Evolutionary conservation across 2,113 vertebrate species (phyloP).

Genomic region (Leptodactylus fuscus): DNA sequence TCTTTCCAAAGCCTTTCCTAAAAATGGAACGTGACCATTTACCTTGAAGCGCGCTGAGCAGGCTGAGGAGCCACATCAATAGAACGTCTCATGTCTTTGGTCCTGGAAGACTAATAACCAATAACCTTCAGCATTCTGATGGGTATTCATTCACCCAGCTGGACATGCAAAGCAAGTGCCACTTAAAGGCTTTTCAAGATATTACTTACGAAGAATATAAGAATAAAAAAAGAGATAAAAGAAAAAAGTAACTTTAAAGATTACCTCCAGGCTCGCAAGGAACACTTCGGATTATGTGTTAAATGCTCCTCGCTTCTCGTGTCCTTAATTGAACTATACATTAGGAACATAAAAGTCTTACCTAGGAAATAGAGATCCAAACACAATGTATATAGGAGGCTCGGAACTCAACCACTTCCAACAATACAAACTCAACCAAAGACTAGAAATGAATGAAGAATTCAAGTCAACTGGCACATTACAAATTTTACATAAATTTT

Average conservation of each 20-base stretch:
- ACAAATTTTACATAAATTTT: too few species aligned
- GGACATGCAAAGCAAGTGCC: not conserved
- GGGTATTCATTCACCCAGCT: not conserved
- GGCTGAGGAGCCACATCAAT: not conserved
- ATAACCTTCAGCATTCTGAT: not conserved
- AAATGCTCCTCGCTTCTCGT: not conserved
- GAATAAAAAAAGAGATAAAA: not conserved
- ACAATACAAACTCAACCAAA: too few species aligned
- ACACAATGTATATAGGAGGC: not conserved
- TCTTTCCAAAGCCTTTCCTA: too few species aligned
- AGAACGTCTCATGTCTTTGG: not conserved
- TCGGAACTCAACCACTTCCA: not conserved
- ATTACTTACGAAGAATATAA: not conserved
- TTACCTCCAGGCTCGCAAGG: not conserved
- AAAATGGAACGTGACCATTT: too few species aligned
- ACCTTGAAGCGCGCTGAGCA: too few species aligned
- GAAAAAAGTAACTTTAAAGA: not conserved
- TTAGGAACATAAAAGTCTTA: not conserved
- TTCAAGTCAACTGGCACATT: too few species aligned
- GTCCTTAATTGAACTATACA: not conserved
- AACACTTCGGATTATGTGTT: slow-evolving; percentile 19
- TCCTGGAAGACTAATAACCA: not conserved
- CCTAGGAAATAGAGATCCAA: not conserved
- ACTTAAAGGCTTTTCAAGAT: not conserved
- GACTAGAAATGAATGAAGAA: too few species aligned